Evolutionary conservation across 2,888 invertebrate species (phyloP).

Genomic region (Neocrepidodera transversa): DNA sequence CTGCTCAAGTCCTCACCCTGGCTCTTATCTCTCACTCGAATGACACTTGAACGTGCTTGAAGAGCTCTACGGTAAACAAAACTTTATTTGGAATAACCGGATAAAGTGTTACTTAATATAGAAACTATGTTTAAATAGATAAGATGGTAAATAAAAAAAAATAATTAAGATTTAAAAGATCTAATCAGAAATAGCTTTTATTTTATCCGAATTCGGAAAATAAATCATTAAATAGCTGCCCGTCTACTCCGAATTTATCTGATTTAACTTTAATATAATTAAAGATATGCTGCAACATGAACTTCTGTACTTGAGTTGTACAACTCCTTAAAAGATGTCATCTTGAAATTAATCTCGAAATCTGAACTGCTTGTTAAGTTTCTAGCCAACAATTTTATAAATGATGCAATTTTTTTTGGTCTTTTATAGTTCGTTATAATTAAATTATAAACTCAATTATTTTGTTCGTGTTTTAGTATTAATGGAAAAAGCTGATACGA

Average conservation of each 20-base stretch:
- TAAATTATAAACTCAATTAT: background rate
- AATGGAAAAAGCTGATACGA: too few species aligned
- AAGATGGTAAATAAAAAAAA: too few species aligned
- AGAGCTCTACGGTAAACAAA: conserved; percentile 1
- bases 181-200: too few species aligned
- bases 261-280: conserved; percentile 37
- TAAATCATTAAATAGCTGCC: conserved; percentile 18
- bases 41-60: background rate
- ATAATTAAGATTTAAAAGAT: too few species aligned
- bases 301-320: conserved; percentile 35
- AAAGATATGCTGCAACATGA: conserved; percentile 38
- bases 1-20: conserved; percentile 31
- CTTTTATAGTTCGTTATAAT: background rate
- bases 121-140: too few species aligned
- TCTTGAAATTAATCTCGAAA: conserved; percentile 32
- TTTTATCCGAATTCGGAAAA: background rate
- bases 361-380: conserved; percentile 7
- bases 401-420: background rate
- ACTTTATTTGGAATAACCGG: background rate
- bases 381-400: background rate
- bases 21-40: conserved; percentile 22
- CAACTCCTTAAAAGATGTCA: conserved; percentile 26
- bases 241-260: conserved; percentile 35
- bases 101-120: background rate
- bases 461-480: too few species aligned